Conservation (phyloP, 2,888 invertebrate species). For the Hemistola chrysoprasaria region DNA sequence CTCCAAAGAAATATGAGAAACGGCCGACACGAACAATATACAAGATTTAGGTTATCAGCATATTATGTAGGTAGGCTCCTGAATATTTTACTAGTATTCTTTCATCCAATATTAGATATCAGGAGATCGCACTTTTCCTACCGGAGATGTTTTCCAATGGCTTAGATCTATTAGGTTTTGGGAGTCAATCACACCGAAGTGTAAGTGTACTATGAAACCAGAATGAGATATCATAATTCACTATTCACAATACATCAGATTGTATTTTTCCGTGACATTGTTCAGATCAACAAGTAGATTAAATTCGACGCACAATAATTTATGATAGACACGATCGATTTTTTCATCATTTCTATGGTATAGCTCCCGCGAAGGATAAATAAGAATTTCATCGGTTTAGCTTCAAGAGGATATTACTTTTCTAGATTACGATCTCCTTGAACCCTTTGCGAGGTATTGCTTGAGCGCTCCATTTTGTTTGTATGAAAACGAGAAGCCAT, state of each 20-base stretch:
- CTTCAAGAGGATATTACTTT: constrained; percentile 65
- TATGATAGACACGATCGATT: constrained; percentile 44
- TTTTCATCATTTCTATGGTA: constrained; percentile 40
- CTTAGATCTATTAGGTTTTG: too few species aligned
- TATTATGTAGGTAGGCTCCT: constrained; percentile 3
- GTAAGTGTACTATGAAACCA: too few species aligned
- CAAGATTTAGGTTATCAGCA: constrained; percentile 14
- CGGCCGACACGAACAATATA: constrained; percentile 12
- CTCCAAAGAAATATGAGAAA: constrained; percentile 16
- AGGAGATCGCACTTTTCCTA: constrained; percentile 6
- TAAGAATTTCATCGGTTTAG: constrained; percentile 45
- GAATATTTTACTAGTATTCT: constrained; percentile 17
- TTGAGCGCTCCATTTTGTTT: constrained; percentile 18
- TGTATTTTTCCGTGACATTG: constrained; percentile 7
- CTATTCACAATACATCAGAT: constrained; percentile 6
- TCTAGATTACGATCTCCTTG: constrained; percentile 56
- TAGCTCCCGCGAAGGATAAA: constrained; percentile 32
- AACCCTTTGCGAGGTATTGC: constrained; percentile 40
- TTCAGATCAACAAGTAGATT: constrained; percentile 54
- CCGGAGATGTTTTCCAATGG: not conserved
- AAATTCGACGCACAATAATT: constrained; percentile 44
- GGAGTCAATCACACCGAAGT: too few species aligned
- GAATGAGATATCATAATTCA: too few species aligned
- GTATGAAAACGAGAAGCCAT: constrained; percentile 10
- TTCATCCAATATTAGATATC: constrained; percentile 17